These are phyloP conservation scores for Phrynocephalus guinanensis DNA, from an alignment of 2,797 vertebrate species.

Conservation along the genomic window DNA sequence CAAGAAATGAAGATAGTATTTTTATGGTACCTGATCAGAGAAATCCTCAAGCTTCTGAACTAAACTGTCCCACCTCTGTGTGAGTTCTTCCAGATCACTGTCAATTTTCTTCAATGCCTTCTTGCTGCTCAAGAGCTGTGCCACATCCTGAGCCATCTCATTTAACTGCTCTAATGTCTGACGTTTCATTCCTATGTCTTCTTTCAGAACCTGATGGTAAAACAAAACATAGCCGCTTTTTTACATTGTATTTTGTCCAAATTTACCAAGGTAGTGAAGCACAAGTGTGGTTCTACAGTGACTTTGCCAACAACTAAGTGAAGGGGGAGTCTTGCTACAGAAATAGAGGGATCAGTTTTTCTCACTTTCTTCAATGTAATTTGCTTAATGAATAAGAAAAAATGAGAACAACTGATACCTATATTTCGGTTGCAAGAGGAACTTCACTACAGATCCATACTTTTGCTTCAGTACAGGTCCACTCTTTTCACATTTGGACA, in stretches of 20 bases:
- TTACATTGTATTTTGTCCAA: neutral
- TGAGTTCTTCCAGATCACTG: conserved; percentile 87
- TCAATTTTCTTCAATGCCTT: conserved; percentile 83
- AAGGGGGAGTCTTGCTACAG: too few species aligned
- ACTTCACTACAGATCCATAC: neutral
- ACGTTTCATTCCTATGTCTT: conserved; percentile 95
- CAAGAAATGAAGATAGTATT: neutral
- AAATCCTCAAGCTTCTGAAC: conserved; percentile 95
- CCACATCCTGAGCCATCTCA: conserved; percentile 91
- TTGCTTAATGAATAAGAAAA: too few species aligned
- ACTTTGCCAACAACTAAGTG: too few species aligned
- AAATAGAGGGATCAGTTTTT: neutral
- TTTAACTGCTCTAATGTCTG: conserved; percentile 89
- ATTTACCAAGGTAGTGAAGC: neutral
- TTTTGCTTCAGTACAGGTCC: neutral
- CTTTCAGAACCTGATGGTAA: conserved; percentile 83
- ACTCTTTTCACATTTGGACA: neutral
- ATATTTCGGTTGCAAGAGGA: neutral
- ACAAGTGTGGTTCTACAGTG: too few species aligned
- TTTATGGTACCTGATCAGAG: conserved; percentile 88
- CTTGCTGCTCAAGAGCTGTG: conserved; percentile 82
- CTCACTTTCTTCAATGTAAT: too few species aligned
- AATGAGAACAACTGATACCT: neutral
- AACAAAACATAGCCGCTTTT: neutral
- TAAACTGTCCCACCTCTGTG: conserved; percentile 95